phyloP scores from a whole-genome alignment of 2,888 invertebrate genomes.

The Hydroisotoma schaefferi region DNA sequence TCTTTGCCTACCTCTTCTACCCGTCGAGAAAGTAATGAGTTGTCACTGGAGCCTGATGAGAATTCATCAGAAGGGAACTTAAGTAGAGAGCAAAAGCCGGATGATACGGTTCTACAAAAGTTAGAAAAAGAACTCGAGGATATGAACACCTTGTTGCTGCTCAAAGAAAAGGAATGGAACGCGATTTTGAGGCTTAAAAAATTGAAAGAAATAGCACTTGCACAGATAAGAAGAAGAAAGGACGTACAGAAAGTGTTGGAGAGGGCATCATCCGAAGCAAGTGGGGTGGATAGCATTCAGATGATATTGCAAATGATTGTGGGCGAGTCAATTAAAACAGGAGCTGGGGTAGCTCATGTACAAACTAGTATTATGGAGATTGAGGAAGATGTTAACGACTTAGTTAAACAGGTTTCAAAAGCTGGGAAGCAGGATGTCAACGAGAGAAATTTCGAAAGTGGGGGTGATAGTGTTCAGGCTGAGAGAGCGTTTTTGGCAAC shows the following conservation, averaged over 20 bases:
- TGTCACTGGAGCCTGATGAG: neutral
- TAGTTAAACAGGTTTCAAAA: constrained; percentile 1
- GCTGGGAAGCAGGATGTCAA: neutral
- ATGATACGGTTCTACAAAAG: neutral
- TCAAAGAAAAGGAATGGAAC: constrained; percentile 82
- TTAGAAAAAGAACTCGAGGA: neutral
- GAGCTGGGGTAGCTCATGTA: neutral
- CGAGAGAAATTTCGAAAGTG: neutral
- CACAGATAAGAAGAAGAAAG: constrained; percentile 62
- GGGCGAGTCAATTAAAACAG: neutral
- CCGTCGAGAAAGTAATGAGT: neutral
- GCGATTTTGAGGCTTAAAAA: constrained; percentile 76
- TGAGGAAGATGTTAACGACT: constrained; percentile 30
- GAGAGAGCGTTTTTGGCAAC: constrained; percentile 5
- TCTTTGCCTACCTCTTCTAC: neutral
- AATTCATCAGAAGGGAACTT: neutral
- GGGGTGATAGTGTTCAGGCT: neutral
- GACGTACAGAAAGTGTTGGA: neutral
- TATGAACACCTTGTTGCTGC: constrained; percentile 19
- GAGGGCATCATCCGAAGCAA: neutral
- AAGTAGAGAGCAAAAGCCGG: neutral
- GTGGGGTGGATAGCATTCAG: neutral
- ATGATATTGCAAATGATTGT: neutral
- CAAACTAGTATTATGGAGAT: constrained; percentile 18
- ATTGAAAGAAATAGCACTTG: constrained; percentile 75